Evolutionary conservation across 2,888 invertebrate species (phyloP).

Genomic region (Parapristionchus giblindavisi): DNA sequence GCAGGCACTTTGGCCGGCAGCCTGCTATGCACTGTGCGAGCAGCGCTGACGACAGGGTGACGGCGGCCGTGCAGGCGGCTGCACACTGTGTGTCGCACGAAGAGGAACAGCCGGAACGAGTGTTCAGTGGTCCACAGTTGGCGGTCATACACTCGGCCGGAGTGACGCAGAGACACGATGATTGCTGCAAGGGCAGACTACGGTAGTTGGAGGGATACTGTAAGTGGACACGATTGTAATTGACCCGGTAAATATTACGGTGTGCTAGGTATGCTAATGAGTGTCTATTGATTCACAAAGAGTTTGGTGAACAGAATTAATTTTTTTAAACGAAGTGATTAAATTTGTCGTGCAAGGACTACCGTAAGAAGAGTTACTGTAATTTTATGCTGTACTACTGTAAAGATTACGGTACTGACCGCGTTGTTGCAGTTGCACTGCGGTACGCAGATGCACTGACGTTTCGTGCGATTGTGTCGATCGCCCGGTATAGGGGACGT

Average conservation of each 20-base stretch:
- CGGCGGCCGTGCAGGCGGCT: conserved; percentile 22
- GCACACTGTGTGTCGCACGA: conserved; percentile 35
- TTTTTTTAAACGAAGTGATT: too few species aligned
- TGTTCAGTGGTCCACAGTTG: not conserved
- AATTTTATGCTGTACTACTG: too few species aligned
- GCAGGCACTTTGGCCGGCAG: conserved; percentile 28
- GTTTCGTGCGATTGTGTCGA: not conserved
- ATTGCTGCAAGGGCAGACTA: conserved; percentile 3
- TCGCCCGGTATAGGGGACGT: not conserved
- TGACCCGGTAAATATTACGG: too few species aligned
- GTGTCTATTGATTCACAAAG: too few species aligned
- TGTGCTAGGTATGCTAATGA: too few species aligned
- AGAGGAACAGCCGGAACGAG: conserved; percentile 9
- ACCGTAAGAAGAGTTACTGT: too few species aligned
- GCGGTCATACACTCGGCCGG: not conserved
- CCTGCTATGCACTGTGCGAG: conserved; percentile 35
- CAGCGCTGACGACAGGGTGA: conserved; percentile 23
- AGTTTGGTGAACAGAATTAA: too few species aligned
- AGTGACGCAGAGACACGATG: conserved; percentile 23
- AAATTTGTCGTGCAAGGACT: too few species aligned
- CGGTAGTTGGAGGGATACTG: conserved; percentile 1
- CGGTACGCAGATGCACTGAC: conserved; percentile 27
- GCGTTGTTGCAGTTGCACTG: conserved; percentile 34
- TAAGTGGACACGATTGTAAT: too few species aligned
- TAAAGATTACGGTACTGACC: too few species aligned